These are phyloP conservation scores for Dascillus cervinus DNA, from an alignment of 2,888 invertebrate genomes.

Conservation along the genomic window DNA sequence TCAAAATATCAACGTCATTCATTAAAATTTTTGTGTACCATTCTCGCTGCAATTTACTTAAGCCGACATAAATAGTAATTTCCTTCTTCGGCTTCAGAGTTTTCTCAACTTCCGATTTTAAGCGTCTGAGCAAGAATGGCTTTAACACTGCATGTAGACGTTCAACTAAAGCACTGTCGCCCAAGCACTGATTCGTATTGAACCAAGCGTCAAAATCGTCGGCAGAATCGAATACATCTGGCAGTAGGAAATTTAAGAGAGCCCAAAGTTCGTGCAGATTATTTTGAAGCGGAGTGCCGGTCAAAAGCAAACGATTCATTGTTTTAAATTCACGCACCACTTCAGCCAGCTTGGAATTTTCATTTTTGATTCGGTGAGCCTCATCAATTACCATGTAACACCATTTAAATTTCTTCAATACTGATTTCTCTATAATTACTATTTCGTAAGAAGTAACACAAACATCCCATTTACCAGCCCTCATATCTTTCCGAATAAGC, in stretches of 20 bases:
- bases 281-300: conserved; percentile 97
- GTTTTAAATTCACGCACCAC: conserved; percentile 95
- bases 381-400: conserved; percentile 99
- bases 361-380: conserved; percentile 98
- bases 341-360: conserved; percentile 96
- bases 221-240: conserved; percentile 95
- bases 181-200: conserved; percentile 89
- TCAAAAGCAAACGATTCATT: conserved; percentile 86
- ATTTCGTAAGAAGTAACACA: conserved; percentile 98
- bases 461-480: conserved; percentile 98
- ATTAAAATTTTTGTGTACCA: conserved; percentile 98
- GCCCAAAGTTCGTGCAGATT: conserved; percentile 99
- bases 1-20: conserved; percentile 98
- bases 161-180: conserved; percentile 83
- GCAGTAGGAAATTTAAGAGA: conserved; percentile 90
- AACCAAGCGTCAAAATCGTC: conserved; percentile 99
- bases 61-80: conserved; percentile 90
- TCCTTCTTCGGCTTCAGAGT: conserved; percentile 95
- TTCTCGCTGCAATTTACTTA: conserved; percentile 98
- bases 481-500: conserved; percentile 83
- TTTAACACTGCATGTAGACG: conserved; percentile 88
- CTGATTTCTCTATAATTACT: conserved; percentile 93
- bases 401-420: conserved; percentile 98
- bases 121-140: conserved; percentile 88
- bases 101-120: conserved; percentile 98